Percentiles rank a stretch among this genome's conserved stretches.
Evolutionary conservation across 1,140 invertebrate species (phyloP).

Genomic region (Hycleus cichorii): DNA sequence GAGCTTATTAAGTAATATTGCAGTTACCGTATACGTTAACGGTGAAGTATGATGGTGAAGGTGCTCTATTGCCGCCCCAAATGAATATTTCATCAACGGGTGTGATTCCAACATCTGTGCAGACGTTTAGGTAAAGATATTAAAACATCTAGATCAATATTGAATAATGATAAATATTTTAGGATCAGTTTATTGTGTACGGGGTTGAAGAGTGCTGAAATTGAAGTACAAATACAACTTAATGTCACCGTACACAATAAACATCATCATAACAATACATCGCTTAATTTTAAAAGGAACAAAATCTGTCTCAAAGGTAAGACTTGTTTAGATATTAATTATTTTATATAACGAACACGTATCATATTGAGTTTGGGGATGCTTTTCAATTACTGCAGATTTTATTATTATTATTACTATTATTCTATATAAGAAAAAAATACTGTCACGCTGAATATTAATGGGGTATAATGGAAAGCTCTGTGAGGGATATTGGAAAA

Average conservation of each 20-base stretch:
- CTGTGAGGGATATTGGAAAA: no score
- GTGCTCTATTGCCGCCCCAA: constrained; percentile 64
- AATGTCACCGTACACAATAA: constrained; percentile 63
- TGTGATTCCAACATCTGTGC: constrained; percentile 62
- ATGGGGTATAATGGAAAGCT: no score
- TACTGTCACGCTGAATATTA: no score
- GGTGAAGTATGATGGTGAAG: constrained; percentile 65
- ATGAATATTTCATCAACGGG: constrained; percentile 74
- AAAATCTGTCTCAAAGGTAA: constrained; percentile 81
- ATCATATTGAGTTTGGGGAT: no score
- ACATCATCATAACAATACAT: constrained; percentile 60
- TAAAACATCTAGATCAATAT: not conserved
- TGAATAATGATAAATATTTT: constrained; percentile 33
- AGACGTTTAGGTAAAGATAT: constrained; percentile 56
- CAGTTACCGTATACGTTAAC: constrained; percentile 71
- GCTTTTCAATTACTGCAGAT: no score
- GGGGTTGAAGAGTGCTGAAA: constrained; percentile 65
- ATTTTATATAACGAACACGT: no score
- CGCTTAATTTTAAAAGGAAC: constrained; percentile 72
- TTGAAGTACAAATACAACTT: constrained; percentile 64
- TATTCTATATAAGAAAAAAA: no score
- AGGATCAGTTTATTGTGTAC: constrained; percentile 72
- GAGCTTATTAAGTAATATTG: constrained; percentile 20
- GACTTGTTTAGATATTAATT: no score
- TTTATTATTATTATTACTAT: no score